Evolutionary conservation across 2,888 invertebrate species (phyloP).

Genomic region (Macrosiphum euphorbiae): DNA sequence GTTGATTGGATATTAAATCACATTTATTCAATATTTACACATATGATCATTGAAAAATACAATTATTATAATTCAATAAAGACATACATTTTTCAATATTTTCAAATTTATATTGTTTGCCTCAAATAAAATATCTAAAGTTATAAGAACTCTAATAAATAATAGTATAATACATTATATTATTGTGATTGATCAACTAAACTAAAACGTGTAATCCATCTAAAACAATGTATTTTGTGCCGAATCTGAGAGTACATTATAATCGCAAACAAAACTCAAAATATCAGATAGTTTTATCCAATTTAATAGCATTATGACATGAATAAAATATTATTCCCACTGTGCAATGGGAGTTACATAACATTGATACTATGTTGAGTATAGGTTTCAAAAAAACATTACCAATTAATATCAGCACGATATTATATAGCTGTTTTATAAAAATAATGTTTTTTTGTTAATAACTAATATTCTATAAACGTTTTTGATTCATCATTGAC

Average conservation of each 20-base stretch:
- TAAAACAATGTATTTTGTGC: neutral
- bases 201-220: neutral
- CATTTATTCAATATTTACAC: neutral
- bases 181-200: neutral
- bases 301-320: neutral
- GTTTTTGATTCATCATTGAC: no score
- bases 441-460: no score
- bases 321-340: conserved; percentile 6
- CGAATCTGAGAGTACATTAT: neutral
- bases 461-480: no score
- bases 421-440: no score
- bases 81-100: neutral
- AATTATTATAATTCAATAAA: neutral
- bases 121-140: neutral
- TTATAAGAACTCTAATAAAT: neutral
- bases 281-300: neutral
- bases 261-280: neutral
- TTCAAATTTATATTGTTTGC: neutral
- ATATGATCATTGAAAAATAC: neutral
- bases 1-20: neutral
- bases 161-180: neutral
- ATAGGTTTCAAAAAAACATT: no score
- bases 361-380: no score
- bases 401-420: no score
- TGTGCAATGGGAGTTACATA: no score